Evolutionary conservation across 2,888 invertebrate species (phyloP).

Genomic region (Catonia carolina): DNA sequence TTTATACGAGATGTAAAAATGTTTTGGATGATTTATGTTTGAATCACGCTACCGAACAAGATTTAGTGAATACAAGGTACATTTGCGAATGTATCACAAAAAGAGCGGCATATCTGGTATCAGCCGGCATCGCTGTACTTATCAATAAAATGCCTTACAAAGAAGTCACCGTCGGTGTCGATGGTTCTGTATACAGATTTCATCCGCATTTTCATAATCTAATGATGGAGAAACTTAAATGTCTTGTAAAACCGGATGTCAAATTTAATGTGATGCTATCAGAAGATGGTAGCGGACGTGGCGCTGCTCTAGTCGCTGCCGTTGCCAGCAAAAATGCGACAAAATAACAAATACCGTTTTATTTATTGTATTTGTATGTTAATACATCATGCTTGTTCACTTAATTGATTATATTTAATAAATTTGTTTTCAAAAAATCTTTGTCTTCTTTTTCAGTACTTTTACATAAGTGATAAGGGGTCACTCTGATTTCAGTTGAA

Average conservation of each 20-base stretch:
- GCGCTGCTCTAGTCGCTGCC: constrained; percentile 93
- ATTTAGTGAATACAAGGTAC: constrained; percentile 86
- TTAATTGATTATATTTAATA: too few relatives aligned
- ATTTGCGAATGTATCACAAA: constrained; percentile 88
- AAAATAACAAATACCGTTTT: too few relatives aligned
- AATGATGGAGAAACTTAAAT: constrained; percentile 81
- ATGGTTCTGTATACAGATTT: constrained; percentile 68
- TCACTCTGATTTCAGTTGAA: too few relatives aligned
- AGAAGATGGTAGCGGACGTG: constrained; percentile 94
- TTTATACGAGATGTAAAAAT: not conserved
- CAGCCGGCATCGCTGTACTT: constrained; percentile 81
- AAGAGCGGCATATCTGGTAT: constrained; percentile 87
- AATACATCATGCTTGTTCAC: too few relatives aligned
- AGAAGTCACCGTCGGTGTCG: constrained; percentile 57
- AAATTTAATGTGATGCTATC: constrained; percentile 91
- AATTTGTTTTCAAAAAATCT: too few relatives aligned
- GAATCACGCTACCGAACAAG: constrained; percentile 75
- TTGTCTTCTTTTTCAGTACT: too few relatives aligned
- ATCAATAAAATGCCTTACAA: constrained; percentile 87
- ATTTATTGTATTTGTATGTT: too few relatives aligned
- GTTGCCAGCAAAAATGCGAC: constrained; percentile 39
- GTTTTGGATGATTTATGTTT: constrained; percentile 63
- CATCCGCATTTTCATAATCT: constrained; percentile 95
- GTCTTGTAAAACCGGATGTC: constrained; percentile 65
- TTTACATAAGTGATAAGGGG: too few relatives aligned